Base-by-base conservation (phyloP, 2,888 invertebrate genomes). In the Orthonychiurus folsomi region DNA sequence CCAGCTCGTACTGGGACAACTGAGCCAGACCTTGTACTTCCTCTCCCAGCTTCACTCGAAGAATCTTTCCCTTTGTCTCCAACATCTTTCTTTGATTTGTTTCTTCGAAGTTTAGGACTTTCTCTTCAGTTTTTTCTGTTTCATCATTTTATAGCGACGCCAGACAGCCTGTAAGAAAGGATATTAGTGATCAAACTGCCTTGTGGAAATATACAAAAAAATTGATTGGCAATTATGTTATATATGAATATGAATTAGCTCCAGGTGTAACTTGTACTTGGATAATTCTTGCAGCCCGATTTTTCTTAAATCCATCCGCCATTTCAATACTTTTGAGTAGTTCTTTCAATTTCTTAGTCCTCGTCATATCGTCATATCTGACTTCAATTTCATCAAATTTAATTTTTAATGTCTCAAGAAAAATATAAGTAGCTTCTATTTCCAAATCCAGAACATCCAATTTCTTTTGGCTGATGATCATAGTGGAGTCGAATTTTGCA, bases 221-320 rank as follows among this genome's bases (percentile, higher is more conserved):
- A 23, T 55, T 24, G 54, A 59, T 56, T 5, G n/a, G n/a, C n/a
- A n/a, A n/a, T n/a, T n/a, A n/a, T n/a, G n/a, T n/a, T 15, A 37
- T 37, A 12, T 9, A 27, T 50, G 21, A 23, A 50, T 63, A 50
- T 56, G 9, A 37, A 47, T 37, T 58, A 18, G 48, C 2, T 2
- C 37, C 24, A 3, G 24, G 50, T n/a, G 21, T 27, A 27, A 15
- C 20, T 37, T 15, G 37, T 59, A 72, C 72, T 60, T 71, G 71
- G 55, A 71, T 69, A 26, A 65, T 53, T 53, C 67, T 62, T 0
- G 71, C 71, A 3, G 71, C 71, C 63, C 68, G 56, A 27, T 69
- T 66, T 37, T 67, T 55, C 52, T 66, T 67, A 21, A 66, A 65
- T 5, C 66, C 60, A 18, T 69, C 69, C 1, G 69, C 71, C 56